Base-by-base conservation (phyloP, 2,888 invertebrate species). In the Diadromus collaris region DNA sequence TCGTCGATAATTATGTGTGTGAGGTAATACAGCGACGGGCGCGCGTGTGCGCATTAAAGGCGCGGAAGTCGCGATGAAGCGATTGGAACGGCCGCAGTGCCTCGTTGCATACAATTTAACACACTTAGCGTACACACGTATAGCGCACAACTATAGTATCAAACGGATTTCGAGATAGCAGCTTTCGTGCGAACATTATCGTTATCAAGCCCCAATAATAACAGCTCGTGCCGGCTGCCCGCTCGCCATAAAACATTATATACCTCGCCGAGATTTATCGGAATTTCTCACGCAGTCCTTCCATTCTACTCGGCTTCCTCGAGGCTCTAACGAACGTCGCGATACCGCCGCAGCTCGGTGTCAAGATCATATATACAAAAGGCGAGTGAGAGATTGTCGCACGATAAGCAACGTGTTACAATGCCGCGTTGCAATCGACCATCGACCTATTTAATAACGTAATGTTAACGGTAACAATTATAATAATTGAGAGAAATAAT, bases 121-220 rank as follows among this genome's bases (percentile, higher is more conserved):
- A 64, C 29, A 29, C 21, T n/a, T 32, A 16, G 48, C 46, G 38
- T 41, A 32, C 46, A 64, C 56, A 54, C 32, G 54, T 32, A 63
- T 27, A 48, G 32, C 32, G 10, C 24, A 51, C 13, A 51, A 48
- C 51, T 13, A 24, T 24, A 51, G 51, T 51, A 51, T 63, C 65
- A 79, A 71, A 75, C 61, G 54, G 78, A 79, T 79, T 61, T 74
- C 61, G 78, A 70, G 72, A 82, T 78, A 78, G 78, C 76, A 81
- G 80, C 78, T 82, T 75, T 85, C 85, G 86, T 82, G 87, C 85
- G 86, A 86, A 87, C 85, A 86, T 86, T 86, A 87, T 88, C 87
- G 85, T 86, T 86, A 86, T 86, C 86, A 83, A 81, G 75, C 78
- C 76, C 80, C 81, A 82, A 83, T 87, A 87, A 88, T 87, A 87